Conservation (phyloP, 2,888 invertebrate species). For the Drosophila villosipedis region DNA sequence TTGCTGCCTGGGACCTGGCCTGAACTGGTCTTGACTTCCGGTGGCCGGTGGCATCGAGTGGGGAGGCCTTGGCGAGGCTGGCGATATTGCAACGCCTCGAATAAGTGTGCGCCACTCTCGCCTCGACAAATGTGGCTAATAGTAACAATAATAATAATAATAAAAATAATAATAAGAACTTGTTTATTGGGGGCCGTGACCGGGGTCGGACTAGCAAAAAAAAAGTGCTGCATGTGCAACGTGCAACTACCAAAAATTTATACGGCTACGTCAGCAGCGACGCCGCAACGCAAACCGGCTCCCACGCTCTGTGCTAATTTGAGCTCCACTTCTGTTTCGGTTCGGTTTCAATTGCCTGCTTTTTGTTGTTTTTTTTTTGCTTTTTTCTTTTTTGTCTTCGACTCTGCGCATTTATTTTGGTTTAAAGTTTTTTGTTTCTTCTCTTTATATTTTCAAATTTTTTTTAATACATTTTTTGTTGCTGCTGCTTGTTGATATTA, state of each 20-base stretch:
- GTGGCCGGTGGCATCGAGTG: slow-evolving; percentile 28
- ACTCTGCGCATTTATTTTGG: slow-evolving; percentile 43
- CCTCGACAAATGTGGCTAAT: slow-evolving; percentile 48
- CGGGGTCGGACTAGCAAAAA: slow-evolving; percentile 31
- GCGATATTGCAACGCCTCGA: slow-evolving; percentile 44
- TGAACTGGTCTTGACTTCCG: slow-evolving; percentile 73
- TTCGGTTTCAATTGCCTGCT: slow-evolving; percentile 33
- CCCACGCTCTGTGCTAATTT: slow-evolving; percentile 84
- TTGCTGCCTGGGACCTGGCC: slow-evolving; percentile 16
- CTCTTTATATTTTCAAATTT: background rate
- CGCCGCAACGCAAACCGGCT: slow-evolving; percentile 65
- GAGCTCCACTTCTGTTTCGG: slow-evolving; percentile 67
- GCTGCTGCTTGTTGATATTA: slow-evolving; percentile 53
- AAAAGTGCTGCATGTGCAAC: slow-evolving; percentile 27
- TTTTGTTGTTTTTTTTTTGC: background rate
- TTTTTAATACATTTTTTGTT: slow-evolving; percentile 13
- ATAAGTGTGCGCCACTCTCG: slow-evolving; percentile 61
- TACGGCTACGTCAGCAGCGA: slow-evolving; percentile 20
- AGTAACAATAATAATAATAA: background rate
- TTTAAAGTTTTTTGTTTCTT: slow-evolving; percentile 11
- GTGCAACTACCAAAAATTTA: slow-evolving; percentile 35
- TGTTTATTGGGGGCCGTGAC: slow-evolving; percentile 49
- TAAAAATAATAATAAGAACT: slow-evolving; percentile 45
- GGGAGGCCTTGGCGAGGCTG: slow-evolving; percentile 62
- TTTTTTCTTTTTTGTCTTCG: background rate